These are phyloP conservation scores for Oreochromis aureus DNA, from an alignment of 2,113 vertebrate genomes.

Conservation along the genomic window DNA sequence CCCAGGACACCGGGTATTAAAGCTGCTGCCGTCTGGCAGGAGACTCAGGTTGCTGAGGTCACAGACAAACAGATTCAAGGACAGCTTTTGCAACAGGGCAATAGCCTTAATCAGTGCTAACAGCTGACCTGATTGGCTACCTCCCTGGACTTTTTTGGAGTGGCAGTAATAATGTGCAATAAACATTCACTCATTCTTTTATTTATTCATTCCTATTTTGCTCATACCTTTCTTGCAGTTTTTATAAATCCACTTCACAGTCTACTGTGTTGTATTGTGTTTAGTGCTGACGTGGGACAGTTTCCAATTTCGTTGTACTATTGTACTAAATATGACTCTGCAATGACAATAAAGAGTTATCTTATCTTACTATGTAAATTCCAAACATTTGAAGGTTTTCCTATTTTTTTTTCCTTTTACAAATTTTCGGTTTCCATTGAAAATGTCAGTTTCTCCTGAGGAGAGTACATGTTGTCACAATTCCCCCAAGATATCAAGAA, in stretches of 20 bases:
- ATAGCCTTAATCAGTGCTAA: too few relatives aligned
- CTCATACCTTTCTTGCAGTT: neutral
- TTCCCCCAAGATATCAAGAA: neutral
- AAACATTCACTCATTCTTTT: neutral
- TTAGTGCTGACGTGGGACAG: neutral
- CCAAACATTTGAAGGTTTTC: neutral
- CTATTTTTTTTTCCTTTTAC: neutral
- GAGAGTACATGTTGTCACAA: neutral
- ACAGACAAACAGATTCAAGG: too few relatives aligned
- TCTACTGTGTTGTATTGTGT: neutral
- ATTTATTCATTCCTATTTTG: neutral
- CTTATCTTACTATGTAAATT: neutral
- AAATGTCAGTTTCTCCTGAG: neutral
- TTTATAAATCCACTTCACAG: neutral
- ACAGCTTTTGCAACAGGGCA: too few relatives aligned
- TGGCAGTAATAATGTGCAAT: neutral
- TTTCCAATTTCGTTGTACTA: rapidly evolving
- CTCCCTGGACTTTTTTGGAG: too few relatives aligned
- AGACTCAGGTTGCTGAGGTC: too few relatives aligned
- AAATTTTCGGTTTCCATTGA: neutral
- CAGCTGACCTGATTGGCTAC: too few relatives aligned
- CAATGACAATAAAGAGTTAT: neutral
- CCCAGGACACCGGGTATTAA: too few relatives aligned
- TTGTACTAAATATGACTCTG: neutral
- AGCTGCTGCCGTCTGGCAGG: too few relatives aligned